Base-by-base conservation (phyloP, 1,140 invertebrate genomes). In the Acromyrmex charruanus region DNA sequence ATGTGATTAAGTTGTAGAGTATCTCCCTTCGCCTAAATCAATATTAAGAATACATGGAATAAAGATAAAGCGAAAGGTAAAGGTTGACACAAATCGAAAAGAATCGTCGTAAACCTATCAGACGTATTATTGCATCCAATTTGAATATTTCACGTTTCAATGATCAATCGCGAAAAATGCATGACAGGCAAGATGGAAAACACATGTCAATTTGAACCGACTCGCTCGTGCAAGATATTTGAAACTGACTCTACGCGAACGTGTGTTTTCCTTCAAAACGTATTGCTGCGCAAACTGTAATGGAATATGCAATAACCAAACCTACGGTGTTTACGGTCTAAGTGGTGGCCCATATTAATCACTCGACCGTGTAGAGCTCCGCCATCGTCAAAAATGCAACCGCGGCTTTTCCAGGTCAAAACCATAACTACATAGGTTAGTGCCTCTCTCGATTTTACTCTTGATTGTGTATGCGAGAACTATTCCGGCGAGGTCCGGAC, bases 381-480 rank as follows among this genome's bases (percentile, higher is more conserved):
- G 21, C 35, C 16, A 63, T 81, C 63, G 55, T 14, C 18, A 53
- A 61, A 71, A 84, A 68, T 68, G 35, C 44, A 75, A 63, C 39
- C 74, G 59, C 63, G 74, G 58, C 68, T 68, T 68, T 89, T 69
- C 63, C 44, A 12, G 51, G 75, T n/a, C 39, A 69, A 58, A 25
- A 44, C 55, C 49, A 10, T 53, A 72, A 31, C 77, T 53, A 39
- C 35, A 39, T 39, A 85, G 79, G 72, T 65, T 58, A 39, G 31
- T 55, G 51, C 58, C 65, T 65, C 16, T 44, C 82, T 88, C 63
- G 65, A 91, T 82, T 81, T 88, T 58, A 75, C 74, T 72, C 75
- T 88, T 77, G 58, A 63, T 77, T 58, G 77, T 79, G 74, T 80
- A 80, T 53, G 71, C 79, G 86, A 71, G 61, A 80, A 25, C n/a